phyloP scores from a whole-genome alignment of 2,888 invertebrate genomes.

The Priocnemis perturbator region DNA sequence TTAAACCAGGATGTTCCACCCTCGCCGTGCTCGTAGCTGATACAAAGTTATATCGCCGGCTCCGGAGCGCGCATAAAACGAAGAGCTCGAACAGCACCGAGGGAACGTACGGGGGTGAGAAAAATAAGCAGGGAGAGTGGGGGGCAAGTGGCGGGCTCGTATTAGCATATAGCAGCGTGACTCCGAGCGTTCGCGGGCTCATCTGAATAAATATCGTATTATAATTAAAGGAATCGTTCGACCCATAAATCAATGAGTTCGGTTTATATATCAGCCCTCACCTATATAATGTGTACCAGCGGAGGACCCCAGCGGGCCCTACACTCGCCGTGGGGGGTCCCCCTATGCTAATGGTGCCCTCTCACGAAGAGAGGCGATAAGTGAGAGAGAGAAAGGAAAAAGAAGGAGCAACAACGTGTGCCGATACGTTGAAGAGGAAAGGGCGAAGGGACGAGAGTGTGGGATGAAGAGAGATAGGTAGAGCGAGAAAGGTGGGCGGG shows the following conservation, averaged over 20 bases:
- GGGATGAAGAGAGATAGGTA: conserved; percentile 8
- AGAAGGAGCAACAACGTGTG: conserved; percentile 6
- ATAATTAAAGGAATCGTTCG: conserved; percentile 75
- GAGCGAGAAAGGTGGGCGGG: conserved; percentile 4
- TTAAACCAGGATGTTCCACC: conserved; percentile 3
- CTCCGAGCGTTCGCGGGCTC: conserved; percentile 67
- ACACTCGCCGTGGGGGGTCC: conserved; percentile 71
- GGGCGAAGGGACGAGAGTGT: neutral
- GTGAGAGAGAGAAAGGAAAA: conserved; percentile 13
- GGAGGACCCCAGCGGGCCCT: conserved; percentile 59
- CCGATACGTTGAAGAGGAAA: conserved; percentile 3
- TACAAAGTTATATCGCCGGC: conserved; percentile 26
- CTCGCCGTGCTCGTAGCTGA: conserved; percentile 1
- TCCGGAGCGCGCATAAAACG: conserved; percentile 13
- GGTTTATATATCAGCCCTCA: conserved; percentile 73
- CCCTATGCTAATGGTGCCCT: conserved; percentile 74
- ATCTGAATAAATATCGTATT: conserved; percentile 76
- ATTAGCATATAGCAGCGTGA: conserved; percentile 74
- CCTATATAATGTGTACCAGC: conserved; percentile 69
- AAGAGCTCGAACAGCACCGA: neutral
- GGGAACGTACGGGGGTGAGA: conserved; percentile 22
- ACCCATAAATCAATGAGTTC: conserved; percentile 73
- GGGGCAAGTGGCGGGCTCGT: conserved; percentile 39
- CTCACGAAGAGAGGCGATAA: conserved; percentile 65
- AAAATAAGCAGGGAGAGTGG: conserved; percentile 43